phyloP scores from a whole-genome alignment of 2,888 invertebrate genomes.

The Eurytoma adleriae region DNA sequence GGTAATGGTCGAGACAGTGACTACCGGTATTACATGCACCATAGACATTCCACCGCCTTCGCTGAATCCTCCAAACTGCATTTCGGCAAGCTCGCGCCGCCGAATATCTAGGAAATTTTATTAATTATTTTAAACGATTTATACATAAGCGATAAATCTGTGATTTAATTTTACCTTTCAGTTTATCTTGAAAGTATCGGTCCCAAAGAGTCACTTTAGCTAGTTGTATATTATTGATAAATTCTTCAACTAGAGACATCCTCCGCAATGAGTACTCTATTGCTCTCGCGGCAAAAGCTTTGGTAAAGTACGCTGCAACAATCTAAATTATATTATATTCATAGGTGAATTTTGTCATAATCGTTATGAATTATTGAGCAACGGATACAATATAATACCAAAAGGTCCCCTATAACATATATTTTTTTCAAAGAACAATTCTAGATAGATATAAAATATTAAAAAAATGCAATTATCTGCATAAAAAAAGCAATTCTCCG shows the following conservation, averaged over 20 bases:
- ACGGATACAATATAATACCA: too few relatives aligned
- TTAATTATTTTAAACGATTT: background rate
- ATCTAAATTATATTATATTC: constrained; percentile 53
- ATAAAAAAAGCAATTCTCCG: constrained; percentile 5
- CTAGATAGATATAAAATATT: background rate
- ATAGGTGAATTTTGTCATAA: too few relatives aligned
- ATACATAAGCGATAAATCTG: background rate
- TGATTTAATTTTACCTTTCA: constrained; percentile 56
- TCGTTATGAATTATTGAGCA: too few relatives aligned
- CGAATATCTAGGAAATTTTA: constrained; percentile 56
- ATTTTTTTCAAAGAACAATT: too few relatives aligned
- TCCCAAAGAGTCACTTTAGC: constrained; percentile 66
- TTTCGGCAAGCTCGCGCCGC: constrained; percentile 61
- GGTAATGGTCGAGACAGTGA: constrained; percentile 60
- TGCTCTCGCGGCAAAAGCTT: constrained; percentile 62
- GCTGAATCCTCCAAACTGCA: constrained; percentile 62
- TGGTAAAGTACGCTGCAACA: constrained; percentile 64
- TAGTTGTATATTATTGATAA: constrained; percentile 64
- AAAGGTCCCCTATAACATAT: too few relatives aligned
- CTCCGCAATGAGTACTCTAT: constrained; percentile 64
- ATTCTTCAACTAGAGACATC: constrained; percentile 64
- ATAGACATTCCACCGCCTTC: constrained; percentile 65
- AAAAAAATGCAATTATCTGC: background rate
- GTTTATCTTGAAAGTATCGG: constrained; percentile 61
- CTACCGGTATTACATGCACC: constrained; percentile 64